Base-by-base conservation (phyloP, 2,888 invertebrate species). In the Cryptocheilus praepositus region DNA sequence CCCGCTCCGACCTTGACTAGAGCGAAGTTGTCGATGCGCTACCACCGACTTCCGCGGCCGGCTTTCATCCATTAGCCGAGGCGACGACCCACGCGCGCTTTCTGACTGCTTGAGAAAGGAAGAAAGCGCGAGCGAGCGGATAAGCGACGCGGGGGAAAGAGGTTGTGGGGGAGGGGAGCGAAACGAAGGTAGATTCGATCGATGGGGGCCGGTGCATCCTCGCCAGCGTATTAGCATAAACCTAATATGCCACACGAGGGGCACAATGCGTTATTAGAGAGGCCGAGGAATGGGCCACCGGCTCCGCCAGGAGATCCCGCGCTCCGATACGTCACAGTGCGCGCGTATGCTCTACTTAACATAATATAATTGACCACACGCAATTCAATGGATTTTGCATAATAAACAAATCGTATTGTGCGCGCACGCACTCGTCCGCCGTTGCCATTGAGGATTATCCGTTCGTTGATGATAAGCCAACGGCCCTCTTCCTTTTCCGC, bases 331-430 rank as follows among this genome's bases (percentile, higher is more conserved):
- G 81, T 83, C 83, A 83, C 78, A 75, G 76, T 61, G 74, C 74
- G 76, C 80, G 79, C 80, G 70, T 77, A 83, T 82, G 85, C 83
- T 86, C 87, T 86, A 85, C 82, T 88, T 87, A 87, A 87, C 88
- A 88, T 88, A 88, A 87, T 87, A 88, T 88, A 88, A 88, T 88
- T 88, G 88, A 88, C 86, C 87, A 82, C 87, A 86, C 85, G 85
- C 87, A 81, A 86, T 86, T 85, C 86, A 82, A 86, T 86, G 83
- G 82, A 82, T 86, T 85, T 83, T 81, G 81, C 84, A 86, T 84
- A 83, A 84, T 83, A 83, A 84, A 83, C 82, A 82, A 84, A 85
- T 84, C 80, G 82, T 76, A 79, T 76, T 74, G 70, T 79, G 66
- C 69, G 71, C 70, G 68, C 58, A n/a, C 16, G 11, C 61, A 64